Evolutionary conservation across 2,888 invertebrate genomes (phyloP).

Genomic region (Nemoura dubitans): DNA sequence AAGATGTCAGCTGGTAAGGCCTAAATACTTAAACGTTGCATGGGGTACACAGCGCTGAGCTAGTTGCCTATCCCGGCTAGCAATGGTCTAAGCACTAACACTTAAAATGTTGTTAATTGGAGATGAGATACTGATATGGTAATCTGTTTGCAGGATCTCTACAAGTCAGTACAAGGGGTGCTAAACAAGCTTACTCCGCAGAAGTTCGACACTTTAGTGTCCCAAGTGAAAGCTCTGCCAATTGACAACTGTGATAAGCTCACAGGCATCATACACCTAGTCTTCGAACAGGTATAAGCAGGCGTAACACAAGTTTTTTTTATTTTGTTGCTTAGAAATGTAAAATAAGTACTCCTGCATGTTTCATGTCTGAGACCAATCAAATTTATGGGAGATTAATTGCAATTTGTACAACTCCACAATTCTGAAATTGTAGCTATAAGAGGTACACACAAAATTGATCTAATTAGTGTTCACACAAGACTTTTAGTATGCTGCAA

Average conservation of each 20-base stretch:
- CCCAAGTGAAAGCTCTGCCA: constrained; percentile 77
- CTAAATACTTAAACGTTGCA: too few relatives aligned
- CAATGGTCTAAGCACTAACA: too few relatives aligned
- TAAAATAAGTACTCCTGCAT: neutral
- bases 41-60: too few relatives aligned
- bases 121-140: too few relatives aligned
- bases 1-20: too few relatives aligned
- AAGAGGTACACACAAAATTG: neutral
- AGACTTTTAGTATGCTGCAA: too few relatives aligned
- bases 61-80: too few relatives aligned
- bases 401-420: constrained; percentile 31
- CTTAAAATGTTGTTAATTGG: too few relatives aligned
- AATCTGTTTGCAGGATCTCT: constrained; percentile 69
- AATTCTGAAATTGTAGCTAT: neutral
- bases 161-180: constrained; percentile 85
- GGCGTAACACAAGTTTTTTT: neutral
- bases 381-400: neutral
- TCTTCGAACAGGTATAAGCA: constrained; percentile 84
- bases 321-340: too few relatives aligned
- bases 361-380: neutral
- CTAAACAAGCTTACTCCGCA: constrained; percentile 95
- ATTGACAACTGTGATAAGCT: constrained; percentile 83
- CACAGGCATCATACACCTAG: constrained; percentile 84
- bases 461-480: neutral
- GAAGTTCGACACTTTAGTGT: constrained; percentile 84